These are phyloP conservation scores for Cyprinus carpio DNA, from an alignment of 2,113 vertebrate genomes.

Conservation along the genomic window DNA sequence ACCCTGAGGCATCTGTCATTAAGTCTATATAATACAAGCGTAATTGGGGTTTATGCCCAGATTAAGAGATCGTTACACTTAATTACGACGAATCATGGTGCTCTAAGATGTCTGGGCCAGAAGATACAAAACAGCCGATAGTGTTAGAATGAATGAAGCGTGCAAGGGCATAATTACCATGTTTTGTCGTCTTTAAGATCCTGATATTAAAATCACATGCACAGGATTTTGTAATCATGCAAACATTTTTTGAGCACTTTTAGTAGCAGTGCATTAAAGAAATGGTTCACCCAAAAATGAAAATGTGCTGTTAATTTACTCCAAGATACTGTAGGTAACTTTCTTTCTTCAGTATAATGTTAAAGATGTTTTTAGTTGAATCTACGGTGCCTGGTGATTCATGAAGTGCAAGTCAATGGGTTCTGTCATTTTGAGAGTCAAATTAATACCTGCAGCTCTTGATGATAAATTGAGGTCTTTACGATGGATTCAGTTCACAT, in stretches of 20 bases:
- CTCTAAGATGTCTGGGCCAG: conserved; percentile 15
- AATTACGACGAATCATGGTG: conserved; percentile 32
- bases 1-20: conserved; percentile 32
- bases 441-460: neutral
- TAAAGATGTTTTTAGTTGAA: neutral
- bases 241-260: neutral
- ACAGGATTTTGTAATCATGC: neutral
- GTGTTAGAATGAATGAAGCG: neutral
- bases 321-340: neutral
- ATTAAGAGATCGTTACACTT: conserved; percentile 32
- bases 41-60: conserved; percentile 37
- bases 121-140: conserved; percentile 5
- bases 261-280: neutral
- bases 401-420: neutral
- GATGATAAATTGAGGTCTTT: neutral
- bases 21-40: conserved; percentile 13
- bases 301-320: neutral
- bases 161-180: conserved; percentile 21
- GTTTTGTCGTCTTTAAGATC: neutral
- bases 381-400: neutral
- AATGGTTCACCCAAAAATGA: neutral
- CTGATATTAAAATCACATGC: neutral
- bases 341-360: neutral
- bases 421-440: too few relatives aligned
- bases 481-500: too few relatives aligned